These are phyloP conservation scores for Bombus waltoni DNA, from an alignment of 1,140 invertebrate species.

Conservation along the genomic window DNA sequence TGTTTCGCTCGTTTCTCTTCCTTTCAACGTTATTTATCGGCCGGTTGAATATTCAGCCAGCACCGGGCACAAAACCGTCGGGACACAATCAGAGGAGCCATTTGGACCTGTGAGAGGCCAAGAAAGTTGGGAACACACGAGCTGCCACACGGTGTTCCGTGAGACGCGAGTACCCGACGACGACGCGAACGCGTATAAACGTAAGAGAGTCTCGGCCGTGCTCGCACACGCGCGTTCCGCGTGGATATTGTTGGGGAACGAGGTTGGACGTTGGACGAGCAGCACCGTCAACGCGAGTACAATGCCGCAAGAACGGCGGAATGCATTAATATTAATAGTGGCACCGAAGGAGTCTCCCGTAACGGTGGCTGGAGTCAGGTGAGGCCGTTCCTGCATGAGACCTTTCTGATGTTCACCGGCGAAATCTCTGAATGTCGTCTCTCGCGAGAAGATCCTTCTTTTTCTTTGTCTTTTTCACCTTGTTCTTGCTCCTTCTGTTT, in stretches of 20 bases:
- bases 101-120: background rate
- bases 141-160: slow-evolving; percentile 32
- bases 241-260: slow-evolving; percentile 53
- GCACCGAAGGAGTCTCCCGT: slow-evolving; percentile 49
- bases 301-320: slow-evolving; percentile 70
- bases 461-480: background rate
- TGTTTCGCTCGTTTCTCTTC: slow-evolving; percentile 63
- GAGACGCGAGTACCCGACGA: slow-evolving; percentile 16
- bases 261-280: slow-evolving; percentile 52
- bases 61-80: slow-evolving; percentile 59
- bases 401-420: slow-evolving; percentile 29
- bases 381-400: slow-evolving; percentile 39
- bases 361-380: slow-evolving; percentile 60
- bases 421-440: background rate
- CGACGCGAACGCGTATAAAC: background rate
- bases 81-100: slow-evolving; percentile 37
- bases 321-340: slow-evolving; percentile 77
- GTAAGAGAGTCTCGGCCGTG: too few species aligned
- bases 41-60: slow-evolving; percentile 70
- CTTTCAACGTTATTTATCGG: slow-evolving; percentile 69
- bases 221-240: background rate
- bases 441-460: background rate
- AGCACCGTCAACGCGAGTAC: slow-evolving; percentile 61
- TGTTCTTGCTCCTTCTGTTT: background rate
- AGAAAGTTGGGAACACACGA: background rate